Conservation (phyloP, 2,797 vertebrate genomes). For the Phalloptychus januarius region DNA sequence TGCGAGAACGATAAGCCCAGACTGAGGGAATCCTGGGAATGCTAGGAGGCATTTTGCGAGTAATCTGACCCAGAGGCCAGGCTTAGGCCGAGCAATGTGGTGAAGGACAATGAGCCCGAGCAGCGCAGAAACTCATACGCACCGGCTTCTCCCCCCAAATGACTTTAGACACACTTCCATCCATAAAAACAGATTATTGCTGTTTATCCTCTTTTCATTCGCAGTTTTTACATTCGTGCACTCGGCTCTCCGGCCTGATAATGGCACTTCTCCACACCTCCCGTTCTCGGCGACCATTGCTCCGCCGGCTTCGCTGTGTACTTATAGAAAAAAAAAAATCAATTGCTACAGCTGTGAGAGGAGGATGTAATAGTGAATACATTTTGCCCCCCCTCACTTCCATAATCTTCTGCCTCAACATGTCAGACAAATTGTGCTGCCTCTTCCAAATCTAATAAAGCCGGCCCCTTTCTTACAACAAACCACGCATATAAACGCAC, state of each 20-base stretch:
- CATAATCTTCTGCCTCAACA: slow-evolving; percentile 80
- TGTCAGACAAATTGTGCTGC: slow-evolving; percentile 80
- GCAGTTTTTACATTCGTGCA: slow-evolving; percentile 70
- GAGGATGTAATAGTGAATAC: slow-evolving; percentile 78
- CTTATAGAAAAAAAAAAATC: slow-evolving; percentile 73
- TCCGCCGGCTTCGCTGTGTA: slow-evolving; percentile 59
- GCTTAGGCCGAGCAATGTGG: slow-evolving; percentile 73
- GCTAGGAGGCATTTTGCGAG: slow-evolving; percentile 71
- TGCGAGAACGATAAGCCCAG: slow-evolving; percentile 73
- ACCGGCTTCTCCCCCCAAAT: slow-evolving; percentile 64
- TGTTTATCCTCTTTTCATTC: slow-evolving; percentile 77
- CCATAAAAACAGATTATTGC: slow-evolving; percentile 77
- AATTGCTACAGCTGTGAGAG: slow-evolving; percentile 78
- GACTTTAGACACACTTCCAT: slow-evolving; percentile 78
- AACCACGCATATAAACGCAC: slow-evolving; percentile 24
- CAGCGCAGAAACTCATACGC: slow-evolving; percentile 70
- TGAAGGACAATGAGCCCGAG: slow-evolving; percentile 77
- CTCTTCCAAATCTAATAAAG: slow-evolving; percentile 78
- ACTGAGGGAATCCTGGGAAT: slow-evolving; percentile 68
- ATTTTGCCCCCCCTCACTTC: slow-evolving; percentile 71
- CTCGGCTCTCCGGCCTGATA: slow-evolving; percentile 68
- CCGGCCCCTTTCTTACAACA: slow-evolving; percentile 40
- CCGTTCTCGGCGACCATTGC: slow-evolving; percentile 56
- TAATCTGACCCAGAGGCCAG: slow-evolving; percentile 78
- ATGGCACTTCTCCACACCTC: slow-evolving; percentile 72